Conservation (phyloP, 2,888 invertebrate species). For the Rhagophthalmus giganteus region DNA sequence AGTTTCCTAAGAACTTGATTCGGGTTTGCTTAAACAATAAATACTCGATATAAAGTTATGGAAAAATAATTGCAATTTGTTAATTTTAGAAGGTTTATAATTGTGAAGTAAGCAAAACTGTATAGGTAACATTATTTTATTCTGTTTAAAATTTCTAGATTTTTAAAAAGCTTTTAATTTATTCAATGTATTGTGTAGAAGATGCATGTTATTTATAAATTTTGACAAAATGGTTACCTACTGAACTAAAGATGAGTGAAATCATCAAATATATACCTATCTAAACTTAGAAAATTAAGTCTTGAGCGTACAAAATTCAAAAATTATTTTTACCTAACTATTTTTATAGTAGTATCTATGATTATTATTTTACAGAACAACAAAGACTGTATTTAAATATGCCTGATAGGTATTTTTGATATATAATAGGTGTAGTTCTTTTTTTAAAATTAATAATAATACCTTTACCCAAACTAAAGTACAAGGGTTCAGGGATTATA, state of each 20-base stretch:
- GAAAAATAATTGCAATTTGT: too few species aligned
- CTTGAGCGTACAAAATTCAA: neutral
- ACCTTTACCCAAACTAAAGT: constrained; percentile 13
- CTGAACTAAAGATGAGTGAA: neutral
- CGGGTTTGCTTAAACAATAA: too few species aligned
- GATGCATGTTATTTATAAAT: too few species aligned
- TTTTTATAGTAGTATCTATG: neutral
- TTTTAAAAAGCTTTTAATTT: too few species aligned
- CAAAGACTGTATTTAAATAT: constrained; percentile 10
- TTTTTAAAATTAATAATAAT: neutral
- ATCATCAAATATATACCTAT: neutral
- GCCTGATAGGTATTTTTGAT: constrained; percentile 11
- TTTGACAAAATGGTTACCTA: too few species aligned
- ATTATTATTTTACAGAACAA: neutral
- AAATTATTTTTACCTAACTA: neutral
- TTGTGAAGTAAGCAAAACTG: too few species aligned
- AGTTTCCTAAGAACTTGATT: too few species aligned
- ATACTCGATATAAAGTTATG: too few species aligned
- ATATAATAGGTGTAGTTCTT: neutral
- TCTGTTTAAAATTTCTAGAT: too few species aligned
- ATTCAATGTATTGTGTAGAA: neutral
- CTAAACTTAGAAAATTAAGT: neutral
- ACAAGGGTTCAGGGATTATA: constrained; percentile 33
- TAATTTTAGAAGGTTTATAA: too few species aligned
- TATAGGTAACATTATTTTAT: too few species aligned